Evolutionary conservation across 2,888 invertebrate species (phyloP), one percentile per base, ranked within the genome.

Genomic region (Prostheceraeus crozeri): DNA sequence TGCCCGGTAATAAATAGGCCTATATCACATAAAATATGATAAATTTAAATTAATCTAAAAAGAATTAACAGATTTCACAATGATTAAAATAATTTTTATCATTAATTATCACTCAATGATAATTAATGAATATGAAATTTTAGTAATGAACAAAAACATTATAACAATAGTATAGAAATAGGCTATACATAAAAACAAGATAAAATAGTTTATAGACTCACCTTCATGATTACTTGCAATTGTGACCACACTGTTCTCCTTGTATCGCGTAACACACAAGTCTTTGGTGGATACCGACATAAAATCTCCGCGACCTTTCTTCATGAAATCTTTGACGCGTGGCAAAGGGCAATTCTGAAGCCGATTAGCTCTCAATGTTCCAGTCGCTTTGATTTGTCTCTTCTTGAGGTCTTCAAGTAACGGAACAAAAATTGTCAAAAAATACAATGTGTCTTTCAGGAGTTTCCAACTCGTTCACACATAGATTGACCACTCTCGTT

Each of bases 201-300:
- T n/a, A n/a, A n/a, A n/a, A n/a, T n/a, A n/a, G n/a, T n/a, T n/a
- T n/a, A n/a, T n/a, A n/a, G n/a, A n/a, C n/a, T 40, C 23, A n/a
- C 40, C n/a, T 6, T 40, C 19, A 23, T 40, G 19, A n/a, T 40
- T 40, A 4, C 40, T 40, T 14, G n/a, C 6, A n/a, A 40, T 40
- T 16, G 40, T 40, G 19, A 40, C 40, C 40, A 40, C 40, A 16
- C 40, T 40, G 8, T 40, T 40, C 19, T 4, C n/a, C 40, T 40
- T 40, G 40, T 40, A 40, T 40, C 23, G 40, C 40, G 40, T 40
- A 23, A 40, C 40, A 23, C 40, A 40, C 8, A 40, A 23, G 40
- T 40, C n/a, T 14, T 40, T 8, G 14, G 40, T 14, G n/a, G n/a
- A 40, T 14, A 23, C 40, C 23, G 40, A 40, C 23, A 16, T 14